Evolutionary conservation across 2,888 invertebrate species (phyloP), one percentile per base, ranked within the genome.

Genomic region (Drosophila silvestris): DNA sequence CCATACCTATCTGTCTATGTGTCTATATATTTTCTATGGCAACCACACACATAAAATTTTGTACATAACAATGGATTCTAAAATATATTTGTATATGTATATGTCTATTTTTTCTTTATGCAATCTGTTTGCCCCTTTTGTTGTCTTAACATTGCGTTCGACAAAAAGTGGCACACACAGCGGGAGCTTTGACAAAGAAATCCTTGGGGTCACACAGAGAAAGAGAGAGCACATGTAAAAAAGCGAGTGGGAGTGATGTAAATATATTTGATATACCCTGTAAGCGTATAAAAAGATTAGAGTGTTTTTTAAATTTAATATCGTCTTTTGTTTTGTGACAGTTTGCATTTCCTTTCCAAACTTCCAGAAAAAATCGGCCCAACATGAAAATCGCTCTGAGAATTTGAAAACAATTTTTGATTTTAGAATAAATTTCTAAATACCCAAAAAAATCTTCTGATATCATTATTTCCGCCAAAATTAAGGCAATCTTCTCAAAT

Each of bases 161-260:
- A 47, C 50, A 59, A 62, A 74, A 74, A 54, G 57, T 69, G 65
- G 41, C 41, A 33, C 52, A 79, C 41, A 74, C 33, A 60, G 63
- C 71, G 62, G 69, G 56, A 70, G 74, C 70, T 52, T 65, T 81
- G 66, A 77, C 79, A 79, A 77, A 77, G 74, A 64, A 63, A 61
- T 60, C 69, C 74, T 73, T 79, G 61, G 65, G 77, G 63, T 51
- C 52, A 60, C 44, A 47, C 47, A 63, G 22, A 47, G 26, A 32
- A 53, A 41, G 44, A 37, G 10, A 26, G 26, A 50, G 5, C 16
- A 16, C 37, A 37, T 6, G 6, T 37, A 37, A 37, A 16, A 44
- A 0, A 14, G 51, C 14, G 5, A 56, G 16, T 14, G 54, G 12
- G 14, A 14, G 5, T 10, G 10, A 22, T 56, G 5, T 37, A 60